These are phyloP conservation scores for Petrolisthes cinctipes DNA, from an alignment of 2,888 invertebrate species.

Conservation along the genomic window DNA sequence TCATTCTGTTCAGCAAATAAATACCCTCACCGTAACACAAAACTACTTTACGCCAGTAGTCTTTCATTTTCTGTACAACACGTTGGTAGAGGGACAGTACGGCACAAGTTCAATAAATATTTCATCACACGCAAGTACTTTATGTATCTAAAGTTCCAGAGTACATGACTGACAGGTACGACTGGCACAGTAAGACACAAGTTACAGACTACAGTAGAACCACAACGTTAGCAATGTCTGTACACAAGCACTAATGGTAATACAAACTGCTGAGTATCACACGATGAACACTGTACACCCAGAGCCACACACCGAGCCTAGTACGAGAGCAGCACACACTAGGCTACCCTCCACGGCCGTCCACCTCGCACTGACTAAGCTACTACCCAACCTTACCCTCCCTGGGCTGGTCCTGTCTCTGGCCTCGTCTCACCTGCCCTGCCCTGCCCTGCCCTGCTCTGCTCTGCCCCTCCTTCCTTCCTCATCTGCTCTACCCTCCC, in stretches of 20 bases:
- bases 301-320: background rate
- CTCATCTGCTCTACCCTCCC: slow-evolving; percentile 7
- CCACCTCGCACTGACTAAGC: slow-evolving; percentile 12
- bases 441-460: background rate
- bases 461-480: slow-evolving; percentile 17
- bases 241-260: background rate
- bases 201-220: too few species aligned
- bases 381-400: too few species aligned
- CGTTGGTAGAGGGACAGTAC: too few species aligned
- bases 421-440: too few species aligned
- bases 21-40: too few species aligned
- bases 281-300: background rate
- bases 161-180: background rate
- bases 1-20: too few species aligned
- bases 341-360: slow-evolving; percentile 28
- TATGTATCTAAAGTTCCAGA: too few species aligned
- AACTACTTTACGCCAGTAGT: too few species aligned
- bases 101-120: too few species aligned
- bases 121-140: too few species aligned
- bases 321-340: slow-evolving; percentile 29
- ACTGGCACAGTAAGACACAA: background rate
- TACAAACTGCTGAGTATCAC: background rate
- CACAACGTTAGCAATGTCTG: background rate
- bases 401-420: too few species aligned
- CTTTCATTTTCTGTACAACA: too few species aligned